Evolutionary conservation across 2,113 vertebrate genomes (phyloP).

Genomic region (Emydura subglobosa): DNA sequence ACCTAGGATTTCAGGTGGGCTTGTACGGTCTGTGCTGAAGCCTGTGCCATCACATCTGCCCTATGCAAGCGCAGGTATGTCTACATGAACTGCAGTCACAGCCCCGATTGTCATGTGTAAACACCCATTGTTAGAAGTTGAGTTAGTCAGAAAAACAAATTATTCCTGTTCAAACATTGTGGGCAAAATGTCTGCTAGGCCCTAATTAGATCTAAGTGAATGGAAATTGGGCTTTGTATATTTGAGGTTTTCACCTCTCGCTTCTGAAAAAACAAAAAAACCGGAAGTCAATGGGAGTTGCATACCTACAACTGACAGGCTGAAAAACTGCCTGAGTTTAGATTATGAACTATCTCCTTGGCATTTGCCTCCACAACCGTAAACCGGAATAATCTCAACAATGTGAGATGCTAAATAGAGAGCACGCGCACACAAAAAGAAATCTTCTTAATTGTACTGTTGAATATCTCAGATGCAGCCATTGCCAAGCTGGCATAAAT

Average conservation of each 20-base stretch:
- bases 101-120: too few species aligned
- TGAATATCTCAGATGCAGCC: neutral
- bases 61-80: too few species aligned
- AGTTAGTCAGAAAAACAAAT: neutral
- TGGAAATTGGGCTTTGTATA: neutral
- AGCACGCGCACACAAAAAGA: neutral
- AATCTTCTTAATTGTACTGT: neutral
- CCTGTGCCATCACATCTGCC: too few species aligned
- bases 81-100: too few species aligned
- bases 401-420: neutral
- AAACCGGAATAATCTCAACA: neutral
- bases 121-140: neutral
- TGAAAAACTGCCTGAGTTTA: neutral
- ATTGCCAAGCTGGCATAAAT: neutral
- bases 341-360: neutral
- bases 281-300: accelerated
- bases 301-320: accelerated
- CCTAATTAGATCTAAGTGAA: neutral
- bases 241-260: neutral
- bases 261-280: neutral
- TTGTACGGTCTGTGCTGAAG: too few species aligned
- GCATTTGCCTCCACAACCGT: neutral
- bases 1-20: too few species aligned
- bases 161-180: neutral
- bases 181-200: too few species aligned